A percentile compares a stretch with the other conserved stretches of the same genome.
Evolutionary conservation across 2,888 invertebrate species (phyloP).

Genomic region (Nomada lathburiana): DNA sequence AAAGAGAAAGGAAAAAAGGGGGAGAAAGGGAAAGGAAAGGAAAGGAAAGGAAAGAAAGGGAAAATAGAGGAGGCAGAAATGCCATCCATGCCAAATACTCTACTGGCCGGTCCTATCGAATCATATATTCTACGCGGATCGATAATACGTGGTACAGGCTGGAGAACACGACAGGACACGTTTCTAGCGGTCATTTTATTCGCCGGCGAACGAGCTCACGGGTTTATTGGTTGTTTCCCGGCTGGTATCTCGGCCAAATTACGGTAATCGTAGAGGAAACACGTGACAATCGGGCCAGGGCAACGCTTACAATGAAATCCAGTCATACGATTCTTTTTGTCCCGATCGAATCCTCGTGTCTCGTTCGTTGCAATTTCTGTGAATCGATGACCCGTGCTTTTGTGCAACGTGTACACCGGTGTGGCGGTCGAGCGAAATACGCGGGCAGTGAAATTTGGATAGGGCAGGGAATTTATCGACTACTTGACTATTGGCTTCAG

Average conservation of each 20-base stretch:
- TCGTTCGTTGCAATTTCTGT: constrained; percentile 17
- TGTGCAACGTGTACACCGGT: constrained; percentile 3
- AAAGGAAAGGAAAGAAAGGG: not conserved
- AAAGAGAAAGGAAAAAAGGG: not conserved
- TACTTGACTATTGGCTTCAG: too few relatives aligned
- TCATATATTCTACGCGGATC: constrained; percentile 42
- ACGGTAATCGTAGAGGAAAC: constrained; percentile 36
- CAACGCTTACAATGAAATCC: constrained; percentile 28
- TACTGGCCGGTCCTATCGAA: constrained; percentile 18
- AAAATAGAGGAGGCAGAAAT: not conserved
- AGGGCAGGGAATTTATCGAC: not conserved
- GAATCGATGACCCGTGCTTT: constrained; percentile 15
- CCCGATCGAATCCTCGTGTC: constrained; percentile 4
- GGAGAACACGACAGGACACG: constrained; percentile 44
- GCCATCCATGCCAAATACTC: constrained; percentile 10
- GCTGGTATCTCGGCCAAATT: constrained; percentile 31
- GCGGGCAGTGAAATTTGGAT: not conserved
- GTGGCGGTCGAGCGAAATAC: constrained; percentile 13
- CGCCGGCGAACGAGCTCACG: constrained; percentile 30
- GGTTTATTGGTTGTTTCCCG: constrained; percentile 48
- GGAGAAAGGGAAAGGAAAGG: not conserved
- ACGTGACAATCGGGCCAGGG: constrained; percentile 18
- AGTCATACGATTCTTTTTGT: not conserved
- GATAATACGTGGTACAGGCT: constrained; percentile 53
- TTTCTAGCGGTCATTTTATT: constrained; percentile 49